Evolutionary conservation across 2,888 invertebrate species (phyloP), one percentile per base, ranked within the genome.

Genomic region (Thymelicus sylvestris): DNA sequence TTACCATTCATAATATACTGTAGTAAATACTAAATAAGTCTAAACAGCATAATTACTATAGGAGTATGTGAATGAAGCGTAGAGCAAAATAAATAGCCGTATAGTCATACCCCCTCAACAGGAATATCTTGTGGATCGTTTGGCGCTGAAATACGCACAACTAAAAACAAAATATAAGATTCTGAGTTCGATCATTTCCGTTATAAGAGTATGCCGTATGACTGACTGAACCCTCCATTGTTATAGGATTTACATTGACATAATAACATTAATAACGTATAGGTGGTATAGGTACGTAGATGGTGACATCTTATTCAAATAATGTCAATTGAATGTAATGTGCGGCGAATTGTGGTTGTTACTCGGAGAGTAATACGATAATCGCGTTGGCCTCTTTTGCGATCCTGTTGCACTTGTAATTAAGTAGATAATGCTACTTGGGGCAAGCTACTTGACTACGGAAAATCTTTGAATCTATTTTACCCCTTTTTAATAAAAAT

Each of bases 341-440:
- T 39, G 52, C 15, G 39, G 13, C 12, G 52, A 15, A 50, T 52
- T 52, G 64, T 52, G 64, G 64, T 64, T 39, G 24, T 64, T 64
- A 39, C 64, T 38, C 64, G 19, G 6, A 52, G 24, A 24, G 55
- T 64, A 64, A 64, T 52, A 47, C 15, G 64, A 64, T 64, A 39
- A 8, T 39, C 31, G n/a, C 55, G 55, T 55, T 52, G 64, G 52
- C 52, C 52, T 52, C 52, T 52, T 64, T 64, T 64, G 15, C 13
- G 15, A 47, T 39, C 60, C 38, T 52, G 50, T 52, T 52, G 12
- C 50, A 52, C 50, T 52, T 52, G 50, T 52, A 52, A 52, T 15
- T 52, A 52, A 52, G 15, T 52, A 52, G 50, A 52, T 52, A 52
- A 19, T 15, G 19, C 50, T 15, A 52, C 50, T 52, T 52, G 19